Percentiles rank a stretch among this genome's conserved stretches.
Evolutionary conservation across 2,888 invertebrate species (phyloP).

Genomic region (Chrysina gloriosa): DNA sequence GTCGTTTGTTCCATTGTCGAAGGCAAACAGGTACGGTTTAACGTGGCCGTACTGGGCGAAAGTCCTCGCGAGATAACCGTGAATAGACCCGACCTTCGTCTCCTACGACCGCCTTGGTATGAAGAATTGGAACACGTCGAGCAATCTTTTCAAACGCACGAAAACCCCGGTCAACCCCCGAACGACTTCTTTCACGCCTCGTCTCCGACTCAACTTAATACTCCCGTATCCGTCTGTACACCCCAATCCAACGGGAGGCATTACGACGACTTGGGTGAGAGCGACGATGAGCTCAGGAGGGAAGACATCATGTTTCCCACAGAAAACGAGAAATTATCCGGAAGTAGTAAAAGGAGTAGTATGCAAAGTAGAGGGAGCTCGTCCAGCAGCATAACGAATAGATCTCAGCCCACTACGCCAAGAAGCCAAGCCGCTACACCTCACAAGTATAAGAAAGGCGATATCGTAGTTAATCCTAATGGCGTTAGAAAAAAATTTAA

Average conservation of each 20-base stretch:
- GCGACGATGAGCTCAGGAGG: conserved; percentile 88
- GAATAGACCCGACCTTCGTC: conserved; percentile 88
- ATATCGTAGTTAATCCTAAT: conserved; percentile 92
- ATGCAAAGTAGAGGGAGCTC: conserved; percentile 93
- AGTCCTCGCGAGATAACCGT: conserved; percentile 68
- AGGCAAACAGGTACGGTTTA: conserved; percentile 71
- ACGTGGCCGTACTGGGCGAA: conserved; percentile 70
- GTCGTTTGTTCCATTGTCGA: conserved; percentile 78
- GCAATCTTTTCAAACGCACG: conserved; percentile 37
- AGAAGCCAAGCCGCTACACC: conserved; percentile 89
- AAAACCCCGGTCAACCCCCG: conserved; percentile 24
- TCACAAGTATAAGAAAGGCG: conserved; percentile 97
- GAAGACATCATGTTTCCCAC: conserved; percentile 87
- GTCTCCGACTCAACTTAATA: conserved; percentile 68
- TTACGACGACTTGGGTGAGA: conserved; percentile 86
- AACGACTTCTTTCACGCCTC: conserved; percentile 68
- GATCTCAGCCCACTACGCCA: conserved; percentile 93
- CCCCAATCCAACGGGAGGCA: conserved; percentile 71
- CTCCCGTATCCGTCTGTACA: conserved; percentile 65
- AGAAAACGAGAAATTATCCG: conserved; percentile 81
- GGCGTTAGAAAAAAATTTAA: conserved; percentile 99
- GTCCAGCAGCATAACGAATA: conserved; percentile 87
- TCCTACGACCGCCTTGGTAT: conserved; percentile 95
- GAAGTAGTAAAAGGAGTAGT: conserved; percentile 90
- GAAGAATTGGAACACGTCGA: conserved; percentile 85